Evolutionary conservation across 2,113 vertebrate species (phyloP), one percentile per base, ranked within the genome.

Genomic region (Cynoglossus semilaevis): DNA sequence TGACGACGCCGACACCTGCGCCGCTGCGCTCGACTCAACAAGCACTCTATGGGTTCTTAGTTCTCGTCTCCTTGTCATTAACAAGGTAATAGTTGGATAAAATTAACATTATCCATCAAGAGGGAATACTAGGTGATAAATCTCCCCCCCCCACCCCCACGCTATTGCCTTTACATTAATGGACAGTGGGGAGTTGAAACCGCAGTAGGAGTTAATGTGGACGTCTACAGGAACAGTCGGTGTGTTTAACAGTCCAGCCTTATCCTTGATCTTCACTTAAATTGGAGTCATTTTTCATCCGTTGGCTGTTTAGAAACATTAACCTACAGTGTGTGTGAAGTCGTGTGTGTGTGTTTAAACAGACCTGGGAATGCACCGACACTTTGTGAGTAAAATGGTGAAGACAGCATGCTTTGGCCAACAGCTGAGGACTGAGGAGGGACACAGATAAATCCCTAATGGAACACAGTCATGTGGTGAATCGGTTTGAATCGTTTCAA

Each of bases 371-470:
- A 49, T 65, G 66, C 51, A 71, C 63, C 56, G 70, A 29, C 75
- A 74, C 73, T 73, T 67, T 57, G 18, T n/a, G 35, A 48, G 38
- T 59, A 35, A 77, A 83, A 74, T 63, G 60, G 53, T 45, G 40
- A 56, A 71, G 72, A 67, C 48, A 66, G 45, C 56, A 64, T 68
- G 64, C 45, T 70, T 60, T 46, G 34, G 52, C 54, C 67, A 57
- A 38, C 72, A 65, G 54, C 57, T 64, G 58, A 69, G 45, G 51
- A 51, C 53, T 60, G 57, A 77, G n/a, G n/a, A n/a, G n/a, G n/a
- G n/a, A n/a, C 66, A 79, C 54, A 5, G 12, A 72, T 64, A 63
- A 66, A 74, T 81, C 73, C 72, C 67, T 73, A 63, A 77, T 81
- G 63, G 76, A 70, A 51, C 22, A 15, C 50, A 56, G 47, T 18